Evolutionary conservation across 2,888 invertebrate species (phyloP).

Genomic region (Euplexia lucipara): DNA sequence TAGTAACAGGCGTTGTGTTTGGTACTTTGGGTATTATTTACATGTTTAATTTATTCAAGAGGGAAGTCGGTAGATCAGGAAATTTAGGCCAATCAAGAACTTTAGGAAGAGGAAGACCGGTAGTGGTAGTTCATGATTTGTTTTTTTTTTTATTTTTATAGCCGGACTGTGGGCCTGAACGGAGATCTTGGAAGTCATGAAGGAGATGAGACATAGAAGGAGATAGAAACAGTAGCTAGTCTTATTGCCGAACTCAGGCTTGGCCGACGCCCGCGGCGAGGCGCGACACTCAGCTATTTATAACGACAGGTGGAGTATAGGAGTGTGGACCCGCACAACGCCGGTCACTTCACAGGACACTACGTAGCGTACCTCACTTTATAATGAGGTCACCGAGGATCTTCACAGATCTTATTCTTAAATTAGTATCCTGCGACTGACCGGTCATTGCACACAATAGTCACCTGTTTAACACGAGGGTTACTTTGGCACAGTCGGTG

Average conservation of each 20-base stretch:
- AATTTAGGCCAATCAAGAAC: slow-evolving; percentile 51
- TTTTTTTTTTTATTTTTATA: background rate
- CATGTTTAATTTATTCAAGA: slow-evolving; percentile 10
- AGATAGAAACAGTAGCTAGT: slow-evolving; percentile 30
- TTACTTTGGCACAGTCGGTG: slow-evolving; percentile 81
- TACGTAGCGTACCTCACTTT: background rate
- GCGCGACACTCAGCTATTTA: slow-evolving; percentile 68
- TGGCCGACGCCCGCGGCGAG: background rate
- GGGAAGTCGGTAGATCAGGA: background rate
- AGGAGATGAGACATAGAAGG: background rate
- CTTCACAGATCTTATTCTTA: slow-evolving; percentile 26
- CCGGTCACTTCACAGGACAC: slow-evolving; percentile 33
- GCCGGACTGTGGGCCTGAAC: slow-evolving; percentile 1
- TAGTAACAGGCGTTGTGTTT: slow-evolving; percentile 46
- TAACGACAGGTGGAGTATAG: no score
- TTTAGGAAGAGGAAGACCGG: background rate
- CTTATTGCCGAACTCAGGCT: slow-evolving; percentile 54
- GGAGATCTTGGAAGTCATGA: background rate
- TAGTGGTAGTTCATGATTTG: background rate
- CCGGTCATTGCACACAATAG: slow-evolving; percentile 52
- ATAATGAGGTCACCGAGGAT: slow-evolving; percentile 24
- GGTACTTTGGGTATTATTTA: slow-evolving; percentile 25
- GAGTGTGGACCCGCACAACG: slow-evolving; percentile 28
- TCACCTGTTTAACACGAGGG: slow-evolving; percentile 61
- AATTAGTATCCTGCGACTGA: slow-evolving; percentile 21